phyloP scores from a whole-genome alignment of 2,113 vertebrate genomes.

The Rhinolophus ferrumequinum region DNA sequence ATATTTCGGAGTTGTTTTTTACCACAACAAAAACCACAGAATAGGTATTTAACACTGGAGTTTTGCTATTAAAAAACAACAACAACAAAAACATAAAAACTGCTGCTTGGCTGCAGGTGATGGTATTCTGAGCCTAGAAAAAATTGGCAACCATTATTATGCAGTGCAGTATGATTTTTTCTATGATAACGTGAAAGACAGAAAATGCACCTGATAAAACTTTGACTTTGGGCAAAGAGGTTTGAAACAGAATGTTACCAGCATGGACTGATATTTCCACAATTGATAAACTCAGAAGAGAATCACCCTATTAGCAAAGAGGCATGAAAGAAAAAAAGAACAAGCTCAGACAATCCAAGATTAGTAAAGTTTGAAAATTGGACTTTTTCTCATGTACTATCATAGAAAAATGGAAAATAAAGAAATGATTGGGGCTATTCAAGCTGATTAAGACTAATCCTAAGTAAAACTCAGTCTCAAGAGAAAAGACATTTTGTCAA shows the following conservation, averaged over 20 bases:
- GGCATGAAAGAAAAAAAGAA: background rate
- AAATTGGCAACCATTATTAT: background rate
- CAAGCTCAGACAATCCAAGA: background rate
- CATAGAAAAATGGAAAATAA: background rate
- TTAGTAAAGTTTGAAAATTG: background rate
- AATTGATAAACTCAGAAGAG: background rate
- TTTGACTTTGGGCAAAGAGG: background rate
- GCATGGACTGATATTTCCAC: background rate
- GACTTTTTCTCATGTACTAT: background rate
- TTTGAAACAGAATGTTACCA: background rate
- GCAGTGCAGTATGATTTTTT: background rate
- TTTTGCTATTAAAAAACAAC: background rate
- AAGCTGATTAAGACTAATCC: background rate
- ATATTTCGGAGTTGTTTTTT: background rate
- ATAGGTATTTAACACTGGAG: background rate
- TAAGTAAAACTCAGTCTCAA: background rate
- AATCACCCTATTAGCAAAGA: background rate
- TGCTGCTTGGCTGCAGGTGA: background rate
- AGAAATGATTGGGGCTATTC: background rate
- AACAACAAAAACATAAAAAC: background rate
- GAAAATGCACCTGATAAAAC: background rate
- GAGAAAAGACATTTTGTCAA: background rate
- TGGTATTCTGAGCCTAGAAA: background rate
- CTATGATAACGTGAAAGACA: background rate
- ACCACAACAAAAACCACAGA: background rate